Percentiles rank a stretch among this genome's conserved stretches.
These are phyloP conservation scores for Oreonectes daqikongensis DNA, from an alignment of 2,797 vertebrate species.

Conservation along the genomic window DNA sequence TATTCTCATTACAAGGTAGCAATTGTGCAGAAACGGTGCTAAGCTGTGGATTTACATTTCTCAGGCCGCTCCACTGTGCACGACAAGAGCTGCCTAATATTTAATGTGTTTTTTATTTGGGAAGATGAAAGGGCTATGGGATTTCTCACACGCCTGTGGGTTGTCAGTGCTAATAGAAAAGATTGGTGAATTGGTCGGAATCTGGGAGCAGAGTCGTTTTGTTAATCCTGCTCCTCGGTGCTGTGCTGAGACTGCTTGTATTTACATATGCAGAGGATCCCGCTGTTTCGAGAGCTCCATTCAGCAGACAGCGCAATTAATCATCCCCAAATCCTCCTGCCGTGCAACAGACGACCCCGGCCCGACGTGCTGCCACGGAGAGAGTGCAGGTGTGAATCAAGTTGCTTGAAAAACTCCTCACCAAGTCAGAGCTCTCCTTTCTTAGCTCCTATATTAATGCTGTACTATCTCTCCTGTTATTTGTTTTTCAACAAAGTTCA, in stretches of 20 bases:
- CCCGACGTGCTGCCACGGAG: slow-evolving; percentile 80
- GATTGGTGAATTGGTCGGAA: slow-evolving; percentile 77
- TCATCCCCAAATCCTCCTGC: slow-evolving; percentile 91
- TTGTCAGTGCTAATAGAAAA: slow-evolving; percentile 78
- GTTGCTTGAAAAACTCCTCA: slow-evolving; percentile 74
- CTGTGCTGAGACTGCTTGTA: slow-evolving; percentile 83
- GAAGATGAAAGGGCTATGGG: slow-evolving; percentile 63
- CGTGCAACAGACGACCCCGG: slow-evolving; percentile 82
- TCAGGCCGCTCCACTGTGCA: slow-evolving; percentile 40
- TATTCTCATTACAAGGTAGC: slow-evolving; percentile 16
- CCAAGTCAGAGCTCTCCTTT: slow-evolving; percentile 59
- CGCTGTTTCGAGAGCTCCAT: slow-evolving; percentile 85
- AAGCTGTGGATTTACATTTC: slow-evolving; percentile 32
- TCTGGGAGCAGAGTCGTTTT: slow-evolving; percentile 75
- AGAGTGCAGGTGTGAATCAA: slow-evolving; percentile 88
- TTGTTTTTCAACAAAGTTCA: slow-evolving; percentile 23
- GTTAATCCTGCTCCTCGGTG: slow-evolving; percentile 81
- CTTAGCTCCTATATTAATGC: slow-evolving; percentile 60
- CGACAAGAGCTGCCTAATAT: slow-evolving; percentile 64
- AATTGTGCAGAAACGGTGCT: slow-evolving; percentile 15
- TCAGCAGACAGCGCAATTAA: slow-evolving; percentile 95
- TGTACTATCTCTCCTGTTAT: slow-evolving; percentile 26
- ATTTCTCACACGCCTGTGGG: slow-evolving; percentile 64
- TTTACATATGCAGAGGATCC: slow-evolving; percentile 92
- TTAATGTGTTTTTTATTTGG: slow-evolving; percentile 63